Percentiles rank a stretch among this genome's conserved stretches.
Conservation (phyloP, 1,140 invertebrate species). For the Diachasmimorpha longicaudata region DNA sequence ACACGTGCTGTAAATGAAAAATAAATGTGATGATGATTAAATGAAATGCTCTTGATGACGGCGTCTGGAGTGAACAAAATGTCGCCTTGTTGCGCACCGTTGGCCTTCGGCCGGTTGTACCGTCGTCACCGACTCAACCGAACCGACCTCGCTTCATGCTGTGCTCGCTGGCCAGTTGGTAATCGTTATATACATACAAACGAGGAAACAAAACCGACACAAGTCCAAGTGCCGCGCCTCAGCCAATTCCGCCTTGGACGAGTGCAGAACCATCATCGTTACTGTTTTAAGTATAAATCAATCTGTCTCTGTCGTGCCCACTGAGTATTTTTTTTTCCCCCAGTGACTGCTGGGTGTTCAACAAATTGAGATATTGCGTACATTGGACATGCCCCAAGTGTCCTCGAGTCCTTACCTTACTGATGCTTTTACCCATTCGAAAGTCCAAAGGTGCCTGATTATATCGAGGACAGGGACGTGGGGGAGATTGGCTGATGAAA, state of each 20-base stretch:
- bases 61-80: not conserved
- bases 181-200: slow-evolving; percentile 7
- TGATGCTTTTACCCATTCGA: slow-evolving; percentile 8
- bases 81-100: not conserved
- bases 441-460: slow-evolving; percentile 4
- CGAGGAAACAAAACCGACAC: not conserved
- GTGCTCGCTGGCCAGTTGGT: not conserved
- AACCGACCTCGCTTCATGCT: not conserved
- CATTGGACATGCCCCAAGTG: slow-evolving; percentile 6
- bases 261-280: not conserved
- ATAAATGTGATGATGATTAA: not conserved
- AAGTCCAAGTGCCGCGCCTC: slow-evolving; percentile 9
- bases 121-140: not conserved
- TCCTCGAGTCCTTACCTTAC: not conserved
- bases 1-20: not conserved
- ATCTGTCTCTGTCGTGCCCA: not conserved
- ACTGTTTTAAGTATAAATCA: not conserved
- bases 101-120: not conserved
- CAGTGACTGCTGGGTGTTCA: not conserved
- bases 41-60: not conserved
- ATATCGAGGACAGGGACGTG: slow-evolving; percentile 3
- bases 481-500: not conserved
- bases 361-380: not conserved
- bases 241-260: not conserved
- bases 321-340: not conserved